phyloP scores from a whole-genome alignment of 2,888 invertebrate species.

The Agrochola circellaris region DNA sequence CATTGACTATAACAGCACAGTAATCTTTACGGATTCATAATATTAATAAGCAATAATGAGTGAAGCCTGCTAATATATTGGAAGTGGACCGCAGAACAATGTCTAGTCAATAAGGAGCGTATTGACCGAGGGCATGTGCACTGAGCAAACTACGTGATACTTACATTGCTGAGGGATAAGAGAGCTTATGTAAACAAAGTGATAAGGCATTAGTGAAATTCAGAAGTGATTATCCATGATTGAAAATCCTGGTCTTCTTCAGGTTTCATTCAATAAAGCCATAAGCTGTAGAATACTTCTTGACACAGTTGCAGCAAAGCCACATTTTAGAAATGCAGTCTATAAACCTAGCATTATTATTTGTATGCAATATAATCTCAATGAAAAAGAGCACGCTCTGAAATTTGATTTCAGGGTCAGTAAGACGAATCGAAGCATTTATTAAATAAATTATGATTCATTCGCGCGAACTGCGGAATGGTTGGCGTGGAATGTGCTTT shows the following conservation, averaged over 20 bases:
- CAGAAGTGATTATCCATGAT: neutral
- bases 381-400: slow-evolving; percentile 15
- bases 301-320: slow-evolving; percentile 1
- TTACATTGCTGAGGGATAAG: slow-evolving; percentile 33
- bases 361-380: slow-evolving; percentile 8
- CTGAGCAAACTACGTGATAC: slow-evolving; percentile 20
- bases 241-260: slow-evolving; percentile 1
- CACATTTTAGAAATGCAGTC: neutral
- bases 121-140: slow-evolving; percentile 56
- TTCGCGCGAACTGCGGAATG: slow-evolving; percentile 46
- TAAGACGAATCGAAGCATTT: slow-evolving; percentile 57
- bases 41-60: slow-evolving; percentile 14
- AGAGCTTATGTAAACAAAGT: slow-evolving; percentile 10
- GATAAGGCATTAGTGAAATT: neutral
- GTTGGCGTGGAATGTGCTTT: slow-evolving; percentile 55
- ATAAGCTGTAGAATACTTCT: neutral
- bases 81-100: slow-evolving; percentile 30
- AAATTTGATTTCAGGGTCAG: slow-evolving; percentile 57
- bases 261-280: neutral
- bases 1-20: neutral
- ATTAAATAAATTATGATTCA: slow-evolving; percentile 68
- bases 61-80: slow-evolving; percentile 42
- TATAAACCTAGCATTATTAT: slow-evolving; percentile 1
- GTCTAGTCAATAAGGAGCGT: slow-evolving; percentile 36
- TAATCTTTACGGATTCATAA: neutral